Conservation (phyloP, 2,113 vertebrate genomes). For the Poicephalus gulielmi region DNA sequence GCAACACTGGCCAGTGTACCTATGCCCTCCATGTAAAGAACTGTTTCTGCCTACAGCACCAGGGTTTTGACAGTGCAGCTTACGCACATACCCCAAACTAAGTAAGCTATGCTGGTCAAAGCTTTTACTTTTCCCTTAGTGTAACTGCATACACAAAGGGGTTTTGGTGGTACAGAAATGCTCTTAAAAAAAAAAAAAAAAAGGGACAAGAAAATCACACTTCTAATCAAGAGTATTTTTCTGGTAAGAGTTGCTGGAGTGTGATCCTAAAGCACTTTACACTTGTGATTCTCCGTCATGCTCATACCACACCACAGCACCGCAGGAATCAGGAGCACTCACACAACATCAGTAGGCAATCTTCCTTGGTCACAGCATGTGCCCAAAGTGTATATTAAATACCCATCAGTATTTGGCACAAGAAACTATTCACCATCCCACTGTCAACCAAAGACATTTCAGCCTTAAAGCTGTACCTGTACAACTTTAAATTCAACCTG, state of each 20-base stretch:
- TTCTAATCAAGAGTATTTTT: conserved; percentile 57
- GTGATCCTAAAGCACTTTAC: conserved; percentile 65
- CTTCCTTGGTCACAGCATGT: conserved; percentile 33
- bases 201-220: background rate
- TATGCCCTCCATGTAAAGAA: background rate
- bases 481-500: conserved; percentile 18
- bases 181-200: background rate
- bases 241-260: conserved; percentile 45
- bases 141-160: background rate
- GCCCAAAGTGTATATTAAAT: conserved; percentile 42
- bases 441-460: background rate
- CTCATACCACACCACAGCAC: background rate
- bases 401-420: conserved; percentile 17
- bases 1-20: background rate
- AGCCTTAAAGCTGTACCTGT: background rate
- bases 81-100: background rate
- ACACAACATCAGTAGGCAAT: conserved; percentile 39
- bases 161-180: conserved; percentile 9
- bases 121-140: background rate
- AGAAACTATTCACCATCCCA: background rate
- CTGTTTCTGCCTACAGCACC: background rate
- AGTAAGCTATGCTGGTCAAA: background rate
- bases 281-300: conserved; percentile 57
- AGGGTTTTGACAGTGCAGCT: background rate
- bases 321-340: conserved; percentile 30